Conservation (phyloP, 2,113 vertebrate genomes). For the Manacus vitellinus region DNA sequence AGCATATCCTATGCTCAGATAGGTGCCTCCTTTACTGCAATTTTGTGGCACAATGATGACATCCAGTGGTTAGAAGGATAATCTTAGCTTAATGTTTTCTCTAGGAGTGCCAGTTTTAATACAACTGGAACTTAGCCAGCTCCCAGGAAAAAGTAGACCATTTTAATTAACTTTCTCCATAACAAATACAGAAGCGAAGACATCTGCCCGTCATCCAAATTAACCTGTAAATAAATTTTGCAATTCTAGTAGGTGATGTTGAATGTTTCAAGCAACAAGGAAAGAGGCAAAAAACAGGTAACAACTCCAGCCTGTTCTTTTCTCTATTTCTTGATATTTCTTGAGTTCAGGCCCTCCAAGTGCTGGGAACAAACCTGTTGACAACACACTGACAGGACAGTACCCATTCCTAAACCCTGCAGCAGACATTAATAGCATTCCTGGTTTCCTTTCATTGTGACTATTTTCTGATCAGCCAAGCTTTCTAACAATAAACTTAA, state of each 20-base stretch:
- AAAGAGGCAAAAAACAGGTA: not conserved
- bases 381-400: not conserved
- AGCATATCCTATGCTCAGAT: not conserved
- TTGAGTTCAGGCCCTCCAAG: not conserved
- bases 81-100: not conserved
- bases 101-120: not conserved
- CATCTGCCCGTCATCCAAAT: not conserved
- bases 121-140: not conserved
- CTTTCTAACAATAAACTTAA: not conserved
- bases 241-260: not conserved
- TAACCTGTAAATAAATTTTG: not conserved
- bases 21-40: not conserved
- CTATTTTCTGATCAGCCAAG: not conserved
- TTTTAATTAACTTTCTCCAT: not conserved
- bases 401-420: not conserved
- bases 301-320: not conserved
- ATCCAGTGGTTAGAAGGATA: constrained; percentile 59
- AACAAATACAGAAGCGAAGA: not conserved
- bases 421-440: not conserved
- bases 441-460: not conserved
- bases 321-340: not conserved
- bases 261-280: not conserved
- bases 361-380: not conserved
- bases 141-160: not conserved
- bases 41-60: constrained; percentile 50